Evolutionary conservation across 2,888 invertebrate genomes (phyloP), one percentile per base, ranked within the genome.

Genomic region (Epistrophe eligans): DNA sequence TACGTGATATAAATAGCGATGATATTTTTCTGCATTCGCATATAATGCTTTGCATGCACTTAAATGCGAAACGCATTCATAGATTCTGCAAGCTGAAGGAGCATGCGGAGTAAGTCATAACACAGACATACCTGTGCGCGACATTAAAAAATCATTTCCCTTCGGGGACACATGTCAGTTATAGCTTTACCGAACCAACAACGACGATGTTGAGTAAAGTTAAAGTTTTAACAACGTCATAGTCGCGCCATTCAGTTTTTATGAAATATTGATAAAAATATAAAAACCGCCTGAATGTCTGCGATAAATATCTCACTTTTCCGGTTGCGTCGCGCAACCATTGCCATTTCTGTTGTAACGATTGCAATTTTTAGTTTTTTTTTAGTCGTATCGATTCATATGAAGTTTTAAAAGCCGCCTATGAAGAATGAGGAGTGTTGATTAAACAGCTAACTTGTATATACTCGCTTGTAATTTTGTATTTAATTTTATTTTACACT

Each of bases 281-380:
- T 24, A 66, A 66, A 32, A 66, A 74, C 60, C 71, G 74, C 64
- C 73, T 79, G 79, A 67, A 74, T 74, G 71, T 71, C 76, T 84
- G 38, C 58, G 80, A 84, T 84, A 72, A 80, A 80, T 76, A 84
- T 84, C 84, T 71, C 2, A 66, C 71, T 84, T 84, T 84, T 84
- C 84, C 84, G 84, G 84, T 84, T 84, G 58, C 48, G 40, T 19
- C 11, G 32, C 45, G 32, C 19, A 10, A 5, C 8, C 60, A 19
- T 32, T 17, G 57, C 5, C 9, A 15, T 15, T 9, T 2, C 10
- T 5, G 58, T 58, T 35, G 32, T 38, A 24, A 62, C 15, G 28
- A 50, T 43, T 52, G 43, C n/a, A 55, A 32, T 60, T 50, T 9
- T 8, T 55, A n/a, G n/a, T n/a, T 15, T 9, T 8, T 55, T 64